Percentiles rank a stretch among this genome's conserved stretches.
phyloP scores from a whole-genome alignment of 2,113 vertebrate species.

The Scytalopus superciliaris region DNA sequence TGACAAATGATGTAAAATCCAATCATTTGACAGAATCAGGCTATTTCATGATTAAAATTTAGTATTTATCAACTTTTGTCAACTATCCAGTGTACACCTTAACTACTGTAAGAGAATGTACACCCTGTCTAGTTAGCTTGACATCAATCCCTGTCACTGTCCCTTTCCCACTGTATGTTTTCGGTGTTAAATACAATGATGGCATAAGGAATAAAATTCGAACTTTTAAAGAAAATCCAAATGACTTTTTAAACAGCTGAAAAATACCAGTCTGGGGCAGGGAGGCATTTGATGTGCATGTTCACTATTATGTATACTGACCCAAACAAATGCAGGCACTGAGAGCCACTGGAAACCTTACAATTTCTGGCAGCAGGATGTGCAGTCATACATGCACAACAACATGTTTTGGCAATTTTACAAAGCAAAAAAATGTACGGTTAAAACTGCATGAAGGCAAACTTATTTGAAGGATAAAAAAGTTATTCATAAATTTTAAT shows the following conservation, averaged over 20 bases:
- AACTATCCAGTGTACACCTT: not conserved
- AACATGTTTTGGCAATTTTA: slow-evolving; percentile 15
- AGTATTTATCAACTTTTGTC: not conserved
- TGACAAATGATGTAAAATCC: not conserved
- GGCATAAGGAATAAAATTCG: not conserved
- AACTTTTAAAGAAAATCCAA: not conserved
- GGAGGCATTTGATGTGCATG: not conserved
- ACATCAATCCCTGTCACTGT: not conserved
- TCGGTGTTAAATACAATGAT: not conserved
- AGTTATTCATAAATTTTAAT: not conserved
- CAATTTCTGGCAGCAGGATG: not conserved
- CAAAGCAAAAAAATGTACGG: slow-evolving; percentile 14
- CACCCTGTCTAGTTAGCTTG: not conserved
- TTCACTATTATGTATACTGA: not conserved
- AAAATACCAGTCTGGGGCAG: not conserved
- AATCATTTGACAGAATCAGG: not conserved
- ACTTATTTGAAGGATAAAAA: slow-evolving; percentile 31
- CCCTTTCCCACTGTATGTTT: not conserved
- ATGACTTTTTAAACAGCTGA: slow-evolving; percentile 5
- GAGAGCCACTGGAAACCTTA: slow-evolving; percentile 35
- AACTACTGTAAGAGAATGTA: not conserved
- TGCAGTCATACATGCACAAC: not conserved
- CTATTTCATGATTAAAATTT: not conserved
- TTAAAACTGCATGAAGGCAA: not conserved
- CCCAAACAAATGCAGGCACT: slow-evolving; percentile 1